phyloP scores from a whole-genome alignment of 2,797 vertebrate species.

The Syngnathus acus region DNA sequence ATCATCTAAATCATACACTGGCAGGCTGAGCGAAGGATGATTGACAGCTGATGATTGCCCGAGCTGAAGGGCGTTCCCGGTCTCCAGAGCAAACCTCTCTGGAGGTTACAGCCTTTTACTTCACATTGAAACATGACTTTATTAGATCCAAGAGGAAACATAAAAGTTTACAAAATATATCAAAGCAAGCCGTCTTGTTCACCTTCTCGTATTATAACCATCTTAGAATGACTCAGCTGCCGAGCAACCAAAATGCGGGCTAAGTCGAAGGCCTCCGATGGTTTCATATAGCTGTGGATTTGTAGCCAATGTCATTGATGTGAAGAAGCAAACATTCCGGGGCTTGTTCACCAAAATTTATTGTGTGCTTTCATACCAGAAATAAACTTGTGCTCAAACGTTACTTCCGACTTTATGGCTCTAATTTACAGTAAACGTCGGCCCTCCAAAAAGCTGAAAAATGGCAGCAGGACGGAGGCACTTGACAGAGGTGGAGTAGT shows the following conservation, averaged over 20 bases:
- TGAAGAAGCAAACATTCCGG: background rate
- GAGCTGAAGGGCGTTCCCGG: conserved; percentile 33
- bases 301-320: background rate
- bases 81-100: conserved; percentile 35
- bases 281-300: background rate
- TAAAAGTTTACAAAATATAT: conserved; percentile 20
- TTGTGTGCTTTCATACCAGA: background rate
- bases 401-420: background rate
- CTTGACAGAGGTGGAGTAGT: conserved; percentile 10
- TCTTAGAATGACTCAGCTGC: background rate
- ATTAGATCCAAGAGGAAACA: conserved; percentile 20
- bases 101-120: conserved; percentile 26
- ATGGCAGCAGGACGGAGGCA: conserved; percentile 11
- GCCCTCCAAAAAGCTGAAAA: background rate
- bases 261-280: background rate
- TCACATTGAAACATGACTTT: conserved; percentile 25
- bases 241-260: background rate
- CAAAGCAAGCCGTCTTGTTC: conserved; percentile 6
- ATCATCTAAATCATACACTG: conserved; percentile 47
- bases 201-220: background rate
- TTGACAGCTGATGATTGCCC: conserved; percentile 56
- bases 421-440: conserved; percentile 1
- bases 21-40: conserved; percentile 50
- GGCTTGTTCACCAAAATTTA: background rate
- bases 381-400: background rate